These are phyloP conservation scores for Gyps fulvus DNA, from an alignment of 2,113 vertebrate genomes.

Conservation along the genomic window DNA sequence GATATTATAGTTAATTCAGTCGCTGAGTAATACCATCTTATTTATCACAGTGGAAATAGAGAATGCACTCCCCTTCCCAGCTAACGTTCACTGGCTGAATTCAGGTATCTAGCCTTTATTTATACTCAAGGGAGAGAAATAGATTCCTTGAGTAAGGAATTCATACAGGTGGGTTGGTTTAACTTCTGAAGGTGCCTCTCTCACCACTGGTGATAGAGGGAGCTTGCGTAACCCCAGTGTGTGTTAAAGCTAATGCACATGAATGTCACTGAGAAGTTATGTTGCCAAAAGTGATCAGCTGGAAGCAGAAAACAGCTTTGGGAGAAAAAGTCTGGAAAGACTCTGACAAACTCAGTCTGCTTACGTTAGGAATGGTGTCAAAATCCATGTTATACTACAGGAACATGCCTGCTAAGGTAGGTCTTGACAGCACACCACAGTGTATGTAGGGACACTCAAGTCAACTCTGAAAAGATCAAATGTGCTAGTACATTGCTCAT, in stretches of 20 bases:
- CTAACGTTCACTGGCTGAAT: background rate
- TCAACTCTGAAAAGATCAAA: background rate
- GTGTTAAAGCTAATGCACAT: background rate
- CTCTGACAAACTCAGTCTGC: background rate
- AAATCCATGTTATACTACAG: background rate
- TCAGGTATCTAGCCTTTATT: background rate
- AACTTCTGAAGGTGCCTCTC: background rate
- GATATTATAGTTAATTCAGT: background rate
- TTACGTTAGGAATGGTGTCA: background rate
- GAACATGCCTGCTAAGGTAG: background rate
- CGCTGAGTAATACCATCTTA: background rate
- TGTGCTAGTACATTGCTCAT: background rate
- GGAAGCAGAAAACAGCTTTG: background rate
- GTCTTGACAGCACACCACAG: background rate
- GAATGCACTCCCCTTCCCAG: background rate
- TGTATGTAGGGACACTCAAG: background rate
- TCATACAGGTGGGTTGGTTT: background rate
- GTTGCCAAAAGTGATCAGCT: background rate
- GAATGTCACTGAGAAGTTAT: background rate
- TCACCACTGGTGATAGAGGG: background rate
- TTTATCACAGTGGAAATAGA: background rate
- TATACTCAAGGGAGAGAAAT: background rate
- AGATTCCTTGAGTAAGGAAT: background rate
- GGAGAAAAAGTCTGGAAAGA: background rate
- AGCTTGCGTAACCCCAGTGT: background rate